These are phyloP conservation scores for Scarus forsteni DNA, from an alignment of 2,797 vertebrate species.

Conservation along the genomic window DNA sequence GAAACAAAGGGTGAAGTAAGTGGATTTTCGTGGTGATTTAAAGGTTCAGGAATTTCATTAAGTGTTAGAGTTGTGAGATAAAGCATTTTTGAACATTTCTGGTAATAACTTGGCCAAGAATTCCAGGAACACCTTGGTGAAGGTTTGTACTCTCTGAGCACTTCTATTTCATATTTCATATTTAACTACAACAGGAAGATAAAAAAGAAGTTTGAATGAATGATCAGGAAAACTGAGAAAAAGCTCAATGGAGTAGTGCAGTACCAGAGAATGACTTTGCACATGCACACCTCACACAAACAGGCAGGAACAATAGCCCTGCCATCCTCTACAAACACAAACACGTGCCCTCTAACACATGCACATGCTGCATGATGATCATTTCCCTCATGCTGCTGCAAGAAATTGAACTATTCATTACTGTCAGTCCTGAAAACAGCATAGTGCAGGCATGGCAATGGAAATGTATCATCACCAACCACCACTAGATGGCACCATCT, in stretches of 20 bases:
- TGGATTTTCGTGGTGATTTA: no score
- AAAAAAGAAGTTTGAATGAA: no score
- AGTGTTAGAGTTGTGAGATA: no score
- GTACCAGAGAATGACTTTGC: constrained; percentile 51
- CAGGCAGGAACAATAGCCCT: constrained; percentile 18
- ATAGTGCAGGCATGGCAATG: constrained; percentile 45
- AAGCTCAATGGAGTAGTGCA: background rate
- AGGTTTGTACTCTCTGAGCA: no score
- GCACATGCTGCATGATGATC: constrained; percentile 31
- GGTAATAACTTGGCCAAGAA: no score
- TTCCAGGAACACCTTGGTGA: no score
- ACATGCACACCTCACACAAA: constrained; percentile 13
- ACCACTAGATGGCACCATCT: constrained; percentile 81
- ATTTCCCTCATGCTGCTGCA: constrained; percentile 53
- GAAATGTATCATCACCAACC: constrained; percentile 40
- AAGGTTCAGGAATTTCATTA: no score
- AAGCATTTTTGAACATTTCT: no score
- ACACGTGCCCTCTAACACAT: background rate
- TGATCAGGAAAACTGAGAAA: no score
- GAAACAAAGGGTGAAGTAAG: no score
- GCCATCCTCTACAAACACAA: background rate
- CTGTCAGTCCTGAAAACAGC: constrained; percentile 62
- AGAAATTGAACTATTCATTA: constrained; percentile 66
- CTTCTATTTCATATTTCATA: no score
- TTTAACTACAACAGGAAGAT: no score